Percentiles rank a stretch among this genome's conserved stretches.
Conservation (phyloP, 2,797 vertebrate species). For the Manis javanica region DNA sequence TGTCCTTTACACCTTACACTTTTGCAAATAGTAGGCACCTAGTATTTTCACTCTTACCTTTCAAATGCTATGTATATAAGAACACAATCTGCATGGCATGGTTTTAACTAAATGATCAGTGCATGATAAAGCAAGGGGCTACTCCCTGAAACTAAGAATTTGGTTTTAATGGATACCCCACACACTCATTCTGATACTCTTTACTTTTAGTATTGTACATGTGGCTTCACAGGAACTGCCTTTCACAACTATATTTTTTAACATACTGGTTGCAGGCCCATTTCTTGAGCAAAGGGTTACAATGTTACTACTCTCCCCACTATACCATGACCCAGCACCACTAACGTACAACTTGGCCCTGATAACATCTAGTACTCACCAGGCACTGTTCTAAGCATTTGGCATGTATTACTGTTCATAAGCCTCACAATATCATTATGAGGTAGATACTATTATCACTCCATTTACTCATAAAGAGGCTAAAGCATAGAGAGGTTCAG, state of each 20-base stretch:
- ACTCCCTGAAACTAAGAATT: neutral
- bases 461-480: neutral
- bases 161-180: neutral
- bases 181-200: neutral
- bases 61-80: neutral
- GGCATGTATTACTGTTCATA: neutral
- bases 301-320: neutral
- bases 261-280: neutral
- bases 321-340: neutral
- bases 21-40: neutral
- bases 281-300: neutral
- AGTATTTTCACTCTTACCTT: neutral
- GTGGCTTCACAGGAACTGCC: neutral
- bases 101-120: neutral
- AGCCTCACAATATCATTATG: neutral
- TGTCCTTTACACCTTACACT: neutral
- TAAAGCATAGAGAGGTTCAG: neutral
- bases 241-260: neutral
- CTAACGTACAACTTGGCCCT: fast-evolving
- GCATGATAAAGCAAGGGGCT: neutral
- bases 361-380: neutral
- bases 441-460: neutral
- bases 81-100: neutral
- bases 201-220: neutral
- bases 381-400: neutral